A percentile compares a stretch with the other conserved stretches of the same genome.
Conservation (phyloP, 1,140 invertebrate genomes). For the Diachasmimorpha longicaudata region DNA sequence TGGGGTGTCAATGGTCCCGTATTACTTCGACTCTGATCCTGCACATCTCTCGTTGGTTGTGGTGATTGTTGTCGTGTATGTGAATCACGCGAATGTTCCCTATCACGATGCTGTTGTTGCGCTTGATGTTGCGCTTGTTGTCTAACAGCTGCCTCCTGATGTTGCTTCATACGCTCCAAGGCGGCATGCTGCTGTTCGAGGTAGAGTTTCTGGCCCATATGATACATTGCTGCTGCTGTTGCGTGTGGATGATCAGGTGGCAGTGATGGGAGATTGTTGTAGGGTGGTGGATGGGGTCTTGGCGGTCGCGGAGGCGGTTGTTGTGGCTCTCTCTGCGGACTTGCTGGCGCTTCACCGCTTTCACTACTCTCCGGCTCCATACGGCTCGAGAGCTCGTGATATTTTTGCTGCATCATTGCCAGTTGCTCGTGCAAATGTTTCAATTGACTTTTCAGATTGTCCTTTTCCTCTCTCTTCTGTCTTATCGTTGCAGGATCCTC, state of each 20-base stretch:
- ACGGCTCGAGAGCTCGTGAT: constrained; percentile 82
- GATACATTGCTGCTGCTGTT: constrained; percentile 62
- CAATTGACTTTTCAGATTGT: constrained; percentile 82
- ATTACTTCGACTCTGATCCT: constrained; percentile 49
- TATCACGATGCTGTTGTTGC: constrained; percentile 48
- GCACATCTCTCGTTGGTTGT: constrained; percentile 55
- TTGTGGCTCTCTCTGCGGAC: constrained; percentile 61
- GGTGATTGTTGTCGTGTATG: constrained; percentile 62
- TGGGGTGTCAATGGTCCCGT: constrained; percentile 55
- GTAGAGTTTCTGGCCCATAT: constrained; percentile 58
- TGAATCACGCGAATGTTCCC: constrained; percentile 44
- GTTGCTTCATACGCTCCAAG: constrained; percentile 64
- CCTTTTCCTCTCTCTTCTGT: constrained; percentile 84
- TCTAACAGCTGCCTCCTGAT: constrained; percentile 61
- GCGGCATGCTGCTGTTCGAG: constrained; percentile 64
- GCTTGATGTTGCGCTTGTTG: constrained; percentile 46
- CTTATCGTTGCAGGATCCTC: constrained; percentile 75
- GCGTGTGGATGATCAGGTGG: constrained; percentile 63
- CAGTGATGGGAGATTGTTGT: constrained; percentile 63
- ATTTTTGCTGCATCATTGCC: constrained; percentile 89
- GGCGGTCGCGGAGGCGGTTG: constrained; percentile 65
- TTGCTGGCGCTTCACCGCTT: constrained; percentile 71
- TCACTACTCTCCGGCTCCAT: constrained; percentile 77
- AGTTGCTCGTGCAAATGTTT: constrained; percentile 87
- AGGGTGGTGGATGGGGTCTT: constrained; percentile 63